phyloP scores from a whole-genome alignment of 2,113 vertebrate species.

The Channa maculata region DNA sequence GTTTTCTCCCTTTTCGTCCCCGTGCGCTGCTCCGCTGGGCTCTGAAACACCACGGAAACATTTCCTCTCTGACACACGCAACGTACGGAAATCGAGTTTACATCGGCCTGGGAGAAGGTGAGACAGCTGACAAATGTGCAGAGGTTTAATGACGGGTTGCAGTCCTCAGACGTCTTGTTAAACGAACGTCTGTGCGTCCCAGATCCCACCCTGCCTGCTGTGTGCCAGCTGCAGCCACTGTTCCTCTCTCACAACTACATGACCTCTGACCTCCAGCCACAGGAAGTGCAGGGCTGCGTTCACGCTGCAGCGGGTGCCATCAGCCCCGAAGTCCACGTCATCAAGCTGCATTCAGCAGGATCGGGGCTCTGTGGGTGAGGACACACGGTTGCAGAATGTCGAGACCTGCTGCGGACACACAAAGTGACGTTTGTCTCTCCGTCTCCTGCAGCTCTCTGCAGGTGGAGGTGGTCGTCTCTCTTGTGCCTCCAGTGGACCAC shows the following conservation, averaged over 20 bases:
- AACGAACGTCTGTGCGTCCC: not conserved
- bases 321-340: constrained; percentile 79
- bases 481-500: constrained; percentile 66
- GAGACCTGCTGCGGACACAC: no score
- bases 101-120: constrained; percentile 81
- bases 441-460: constrained; percentile 63
- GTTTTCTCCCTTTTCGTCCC: constrained; percentile 68
- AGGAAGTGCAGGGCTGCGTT: constrained; percentile 76
- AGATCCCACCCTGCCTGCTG: constrained; percentile 76
- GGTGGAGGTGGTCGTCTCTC: constrained; percentile 80
- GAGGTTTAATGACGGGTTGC: no score
- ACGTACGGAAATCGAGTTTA: constrained; percentile 74
- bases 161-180: not conserved
- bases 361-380: constrained; percentile 79
- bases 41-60: constrained; percentile 67
- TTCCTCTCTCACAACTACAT: constrained; percentile 81
- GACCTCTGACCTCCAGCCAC: constrained; percentile 80
- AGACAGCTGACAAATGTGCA: constrained; percentile 14
- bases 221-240: constrained; percentile 77
- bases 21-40: constrained; percentile 79
- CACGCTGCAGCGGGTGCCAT: not conserved
- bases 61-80: constrained; percentile 82
- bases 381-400: no score
- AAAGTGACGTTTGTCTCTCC: not conserved
- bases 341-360: constrained; percentile 79